Evolutionary conservation across 2,113 vertebrate genomes (phyloP).

Genomic region (Phyllopteryx taeniolatus): DNA sequence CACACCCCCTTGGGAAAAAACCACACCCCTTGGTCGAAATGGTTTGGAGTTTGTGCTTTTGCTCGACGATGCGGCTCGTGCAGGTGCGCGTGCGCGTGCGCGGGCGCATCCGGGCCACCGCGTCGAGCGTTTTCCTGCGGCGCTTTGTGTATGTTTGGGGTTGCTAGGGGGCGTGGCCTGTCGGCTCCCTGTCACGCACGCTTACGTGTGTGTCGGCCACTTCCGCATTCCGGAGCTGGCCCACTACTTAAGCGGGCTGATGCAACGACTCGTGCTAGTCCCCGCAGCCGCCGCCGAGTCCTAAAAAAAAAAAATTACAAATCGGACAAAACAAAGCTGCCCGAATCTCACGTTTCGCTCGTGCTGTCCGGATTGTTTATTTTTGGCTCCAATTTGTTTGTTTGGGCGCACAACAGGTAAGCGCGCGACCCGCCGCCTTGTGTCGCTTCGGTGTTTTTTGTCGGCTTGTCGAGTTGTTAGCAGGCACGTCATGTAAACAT

Average conservation of each 20-base stretch:
- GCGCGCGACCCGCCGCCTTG: neutral
- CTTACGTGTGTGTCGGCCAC: constrained; percentile 81
- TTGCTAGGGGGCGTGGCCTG: constrained; percentile 72
- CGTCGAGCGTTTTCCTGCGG: neutral
- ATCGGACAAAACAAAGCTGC: neutral
- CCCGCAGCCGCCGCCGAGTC: constrained; percentile 49
- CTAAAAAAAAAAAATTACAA: neutral
- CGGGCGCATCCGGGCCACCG: neutral
- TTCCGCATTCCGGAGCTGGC: constrained; percentile 91
- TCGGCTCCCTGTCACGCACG: constrained; percentile 46
- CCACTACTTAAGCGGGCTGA: constrained; percentile 87
- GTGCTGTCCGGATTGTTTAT: constrained; percentile 9
- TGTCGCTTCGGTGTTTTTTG: neutral
- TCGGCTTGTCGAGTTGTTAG: neutral
- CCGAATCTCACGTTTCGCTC: constrained; percentile 4
- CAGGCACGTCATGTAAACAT: neutral
- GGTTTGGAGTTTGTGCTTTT: no score
- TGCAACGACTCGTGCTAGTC: constrained; percentile 76
- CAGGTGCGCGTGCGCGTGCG: neutral
- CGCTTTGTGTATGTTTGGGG: constrained; percentile 63
- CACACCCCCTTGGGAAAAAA: no score
- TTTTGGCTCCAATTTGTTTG: neutral
- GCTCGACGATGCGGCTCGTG: no score
- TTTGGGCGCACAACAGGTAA: constrained; percentile 67
- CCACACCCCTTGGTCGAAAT: no score